Evolutionary conservation across 2,888 invertebrate genomes (phyloP).

Genomic region (Linnaemya vulpina): DNA sequence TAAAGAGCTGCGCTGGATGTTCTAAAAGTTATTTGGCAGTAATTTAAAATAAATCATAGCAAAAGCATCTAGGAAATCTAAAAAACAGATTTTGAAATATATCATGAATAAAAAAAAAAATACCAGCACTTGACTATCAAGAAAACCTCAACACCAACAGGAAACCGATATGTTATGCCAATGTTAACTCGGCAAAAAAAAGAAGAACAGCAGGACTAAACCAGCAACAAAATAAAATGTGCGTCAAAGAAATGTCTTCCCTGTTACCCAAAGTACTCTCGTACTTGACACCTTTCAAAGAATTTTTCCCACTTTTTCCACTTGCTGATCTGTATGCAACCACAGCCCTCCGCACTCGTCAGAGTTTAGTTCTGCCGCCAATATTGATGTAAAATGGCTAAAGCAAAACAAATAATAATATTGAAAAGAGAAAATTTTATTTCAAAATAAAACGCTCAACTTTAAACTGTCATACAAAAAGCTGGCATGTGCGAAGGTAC

Average conservation of each 20-base stretch:
- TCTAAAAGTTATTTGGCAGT: too few relatives aligned
- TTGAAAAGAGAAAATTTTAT: conserved; percentile 29
- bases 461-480: conserved; percentile 56
- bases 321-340: conserved; percentile 41
- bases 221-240: conserved; percentile 14
- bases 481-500: conserved; percentile 17
- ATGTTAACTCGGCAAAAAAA: conserved; percentile 40
- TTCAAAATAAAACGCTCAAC: conserved; percentile 32
- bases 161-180: conserved; percentile 70
- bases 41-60: too few relatives aligned
- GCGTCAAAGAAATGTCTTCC: conserved; percentile 51
- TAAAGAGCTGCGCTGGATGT: too few relatives aligned
- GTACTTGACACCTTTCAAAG: conserved; percentile 64
- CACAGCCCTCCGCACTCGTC: conserved; percentile 5
- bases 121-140: conserved; percentile 43
- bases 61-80: too few relatives aligned
- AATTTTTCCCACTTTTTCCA: not conserved
- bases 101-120: not conserved
- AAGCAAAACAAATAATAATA: conserved; percentile 60
- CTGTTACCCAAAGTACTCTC: conserved; percentile 19
- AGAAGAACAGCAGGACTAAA: not conserved
- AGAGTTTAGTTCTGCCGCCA: conserved; percentile 6
- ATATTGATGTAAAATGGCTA: conserved; percentile 65
- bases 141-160: conserved; percentile 66
- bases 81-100: not conserved